A percentile compares a stretch with the other conserved stretches of the same genome.
These are phyloP conservation scores for Muscidifurax raptorellus DNA, from an alignment of 1,140 invertebrate species.

Conservation along the genomic window DNA sequence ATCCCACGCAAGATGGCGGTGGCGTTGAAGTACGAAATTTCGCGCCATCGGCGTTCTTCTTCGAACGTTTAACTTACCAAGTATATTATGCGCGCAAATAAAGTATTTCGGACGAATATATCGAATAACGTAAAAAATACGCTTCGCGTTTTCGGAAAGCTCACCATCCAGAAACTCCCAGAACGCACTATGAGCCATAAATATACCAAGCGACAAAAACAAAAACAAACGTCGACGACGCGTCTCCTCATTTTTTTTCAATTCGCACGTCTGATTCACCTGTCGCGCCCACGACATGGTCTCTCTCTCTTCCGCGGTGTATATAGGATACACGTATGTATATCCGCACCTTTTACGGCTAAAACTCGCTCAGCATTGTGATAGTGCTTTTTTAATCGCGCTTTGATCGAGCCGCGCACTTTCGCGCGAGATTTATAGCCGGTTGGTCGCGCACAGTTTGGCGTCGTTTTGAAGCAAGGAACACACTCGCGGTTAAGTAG, in stretches of 20 bases:
- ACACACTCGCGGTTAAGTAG: neutral
- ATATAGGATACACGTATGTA: neutral
- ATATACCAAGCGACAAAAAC: neutral
- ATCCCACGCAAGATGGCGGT: slow-evolving; percentile 6
- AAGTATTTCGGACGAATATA: too few species aligned
- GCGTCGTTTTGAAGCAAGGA: neutral
- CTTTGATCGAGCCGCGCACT: neutral
- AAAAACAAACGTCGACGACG: neutral
- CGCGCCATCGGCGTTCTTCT: neutral
- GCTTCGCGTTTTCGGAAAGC: too few species aligned
- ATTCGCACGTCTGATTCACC: neutral
- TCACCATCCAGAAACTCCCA: too few species aligned
- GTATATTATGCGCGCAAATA: too few species aligned
- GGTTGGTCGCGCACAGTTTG: neutral
- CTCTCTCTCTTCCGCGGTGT: neutral
- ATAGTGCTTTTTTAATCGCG: neutral
- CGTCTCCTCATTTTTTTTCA: neutral
- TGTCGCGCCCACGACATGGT: neutral
- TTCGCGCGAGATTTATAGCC: neutral
- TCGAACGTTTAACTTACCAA: neutral
- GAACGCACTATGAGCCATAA: too few species aligned
- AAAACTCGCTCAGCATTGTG: neutral
- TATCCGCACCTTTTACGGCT: neutral
- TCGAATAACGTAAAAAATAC: too few species aligned
- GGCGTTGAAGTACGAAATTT: neutral